These are phyloP conservation scores for Rhingia campestris DNA, from an alignment of 2,888 invertebrate species.

Conservation along the genomic window DNA sequence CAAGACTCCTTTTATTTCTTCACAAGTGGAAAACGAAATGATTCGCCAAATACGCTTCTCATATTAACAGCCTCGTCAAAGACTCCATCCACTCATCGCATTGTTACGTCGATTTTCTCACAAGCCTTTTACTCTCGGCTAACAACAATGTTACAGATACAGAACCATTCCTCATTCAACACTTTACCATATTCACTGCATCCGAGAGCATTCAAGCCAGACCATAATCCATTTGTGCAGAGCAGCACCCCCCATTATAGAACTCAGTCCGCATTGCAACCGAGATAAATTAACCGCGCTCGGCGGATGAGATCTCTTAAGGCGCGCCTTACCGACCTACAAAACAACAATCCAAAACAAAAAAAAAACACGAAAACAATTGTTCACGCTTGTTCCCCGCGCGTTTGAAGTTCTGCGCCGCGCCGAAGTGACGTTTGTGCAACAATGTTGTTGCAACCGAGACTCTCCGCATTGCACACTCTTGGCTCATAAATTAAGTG, in stretches of 20 bases:
- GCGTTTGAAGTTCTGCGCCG: conserved; percentile 28
- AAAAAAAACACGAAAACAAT: not conserved
- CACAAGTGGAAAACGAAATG: too few relatives aligned
- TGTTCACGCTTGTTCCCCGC: conserved; percentile 21
- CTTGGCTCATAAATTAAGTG: conserved; percentile 67
- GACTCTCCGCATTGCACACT: conserved; percentile 43
- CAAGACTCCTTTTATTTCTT: too few relatives aligned
- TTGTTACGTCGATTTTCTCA: conserved; percentile 21
- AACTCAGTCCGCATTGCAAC: conserved; percentile 52
- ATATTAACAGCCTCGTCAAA: too few relatives aligned
- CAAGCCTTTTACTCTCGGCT: conserved; percentile 14
- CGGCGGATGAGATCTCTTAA: conserved; percentile 36
- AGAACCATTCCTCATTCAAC: conserved; percentile 39
- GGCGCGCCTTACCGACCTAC: conserved; percentile 29
- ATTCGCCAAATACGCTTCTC: too few relatives aligned
- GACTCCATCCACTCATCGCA: not conserved
- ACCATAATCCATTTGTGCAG: conserved; percentile 51
- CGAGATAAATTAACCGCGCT: conserved; percentile 53
- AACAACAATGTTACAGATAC: conserved; percentile 31
- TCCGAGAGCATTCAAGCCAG: conserved; percentile 49
- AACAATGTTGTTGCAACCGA: conserved; percentile 64
- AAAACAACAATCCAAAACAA: not conserved
- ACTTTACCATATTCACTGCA: conserved; percentile 9
- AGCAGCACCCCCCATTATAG: conserved; percentile 26
- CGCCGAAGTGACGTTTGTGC: conserved; percentile 45